Conservation (phyloP, 2,888 invertebrate genomes). For the Hyppa rectilinea region DNA sequence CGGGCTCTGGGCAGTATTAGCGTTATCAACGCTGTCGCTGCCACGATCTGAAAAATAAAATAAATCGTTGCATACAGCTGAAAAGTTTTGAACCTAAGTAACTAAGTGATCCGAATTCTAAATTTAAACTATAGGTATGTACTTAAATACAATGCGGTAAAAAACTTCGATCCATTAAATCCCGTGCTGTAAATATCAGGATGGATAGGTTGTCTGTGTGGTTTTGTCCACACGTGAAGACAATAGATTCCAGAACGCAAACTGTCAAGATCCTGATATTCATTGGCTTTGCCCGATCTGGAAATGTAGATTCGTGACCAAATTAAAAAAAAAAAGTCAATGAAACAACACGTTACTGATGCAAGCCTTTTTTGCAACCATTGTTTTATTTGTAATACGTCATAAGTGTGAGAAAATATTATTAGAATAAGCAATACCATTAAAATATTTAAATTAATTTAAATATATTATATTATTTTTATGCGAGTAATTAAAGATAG, state of each 20-base stretch:
- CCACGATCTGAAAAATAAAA: constrained; percentile 89
- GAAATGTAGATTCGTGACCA: background rate
- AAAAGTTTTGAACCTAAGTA: background rate
- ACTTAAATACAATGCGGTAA: background rate
- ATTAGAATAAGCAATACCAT: background rate
- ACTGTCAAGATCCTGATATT: background rate
- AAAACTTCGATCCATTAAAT: background rate
- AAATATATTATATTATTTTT: background rate
- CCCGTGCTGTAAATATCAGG: background rate
- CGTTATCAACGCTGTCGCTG: constrained; percentile 90
- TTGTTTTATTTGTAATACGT: constrained; percentile 11
- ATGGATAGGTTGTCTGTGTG: background rate
- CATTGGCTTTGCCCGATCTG: background rate
- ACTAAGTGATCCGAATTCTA: background rate
- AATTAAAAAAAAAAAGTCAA: background rate
- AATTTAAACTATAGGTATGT: background rate
- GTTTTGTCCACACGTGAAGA: background rate
- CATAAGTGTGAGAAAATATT: constrained; percentile 26
- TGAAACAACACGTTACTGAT: background rate
- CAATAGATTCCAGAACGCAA: background rate
- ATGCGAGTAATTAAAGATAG: background rate
- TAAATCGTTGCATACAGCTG: background rate
- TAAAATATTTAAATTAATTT: background rate
- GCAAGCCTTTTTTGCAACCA: background rate
- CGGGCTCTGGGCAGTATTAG: constrained; percentile 92